Evolutionary conservation across 2,888 invertebrate genomes (phyloP).

Genomic region (Ariolimax columbianus): DNA sequence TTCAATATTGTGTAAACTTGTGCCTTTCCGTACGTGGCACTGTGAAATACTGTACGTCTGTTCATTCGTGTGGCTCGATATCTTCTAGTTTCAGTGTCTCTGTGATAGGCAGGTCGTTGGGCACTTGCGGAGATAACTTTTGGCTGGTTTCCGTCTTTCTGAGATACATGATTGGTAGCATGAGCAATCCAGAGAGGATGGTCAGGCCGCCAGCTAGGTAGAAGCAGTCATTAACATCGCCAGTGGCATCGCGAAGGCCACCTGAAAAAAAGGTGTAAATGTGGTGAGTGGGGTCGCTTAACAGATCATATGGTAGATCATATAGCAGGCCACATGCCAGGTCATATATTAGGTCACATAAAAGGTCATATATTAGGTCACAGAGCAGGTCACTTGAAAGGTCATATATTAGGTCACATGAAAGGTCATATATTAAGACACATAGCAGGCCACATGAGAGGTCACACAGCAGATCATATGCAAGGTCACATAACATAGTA

Average conservation of each 20-base stretch:
- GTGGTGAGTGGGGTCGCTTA: neutral
- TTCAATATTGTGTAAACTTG: too few relatives aligned
- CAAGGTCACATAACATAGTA: too few relatives aligned
- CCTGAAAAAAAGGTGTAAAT: conserved; percentile 53
- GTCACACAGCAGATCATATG: too few relatives aligned
- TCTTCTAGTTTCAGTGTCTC: conserved; percentile 57
- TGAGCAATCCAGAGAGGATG: conserved; percentile 64
- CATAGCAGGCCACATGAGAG: too few relatives aligned
- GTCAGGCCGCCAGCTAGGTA: conserved; percentile 65
- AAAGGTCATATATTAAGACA: too few relatives aligned
- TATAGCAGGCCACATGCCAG: too few relatives aligned
- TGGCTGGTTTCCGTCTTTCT: conserved; percentile 46
- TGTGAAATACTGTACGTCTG: too few relatives aligned
- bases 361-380: too few relatives aligned
- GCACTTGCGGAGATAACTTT: conserved; percentile 46
- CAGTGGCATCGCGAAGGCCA: conserved; percentile 56
- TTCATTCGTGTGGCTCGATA: conserved; percentile 43
- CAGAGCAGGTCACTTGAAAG: too few relatives aligned
- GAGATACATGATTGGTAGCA: conserved; percentile 61
- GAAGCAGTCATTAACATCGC: conserved; percentile 61
- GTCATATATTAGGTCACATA: too few relatives aligned
- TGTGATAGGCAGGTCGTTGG: conserved; percentile 53
- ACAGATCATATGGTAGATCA: neutral
- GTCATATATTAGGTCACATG: too few relatives aligned
- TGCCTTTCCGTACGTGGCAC: too few relatives aligned